phyloP scores from a whole-genome alignment of 2,113 vertebrate genomes.

The Oreochromis tanganicae region DNA sequence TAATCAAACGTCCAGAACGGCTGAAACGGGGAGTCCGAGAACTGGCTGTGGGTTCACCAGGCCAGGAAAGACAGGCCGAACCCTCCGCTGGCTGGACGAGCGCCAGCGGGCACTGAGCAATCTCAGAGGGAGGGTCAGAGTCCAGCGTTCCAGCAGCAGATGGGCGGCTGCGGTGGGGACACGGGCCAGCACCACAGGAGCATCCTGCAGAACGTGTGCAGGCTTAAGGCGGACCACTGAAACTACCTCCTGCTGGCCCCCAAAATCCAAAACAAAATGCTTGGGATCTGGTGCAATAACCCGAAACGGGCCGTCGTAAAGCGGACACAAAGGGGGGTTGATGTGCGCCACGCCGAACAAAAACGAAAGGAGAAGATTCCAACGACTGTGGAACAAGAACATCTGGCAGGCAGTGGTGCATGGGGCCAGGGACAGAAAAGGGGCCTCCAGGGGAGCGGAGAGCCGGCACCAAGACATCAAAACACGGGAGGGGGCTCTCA shows the following conservation, averaged over 20 bases:
- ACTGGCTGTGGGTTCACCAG: neutral
- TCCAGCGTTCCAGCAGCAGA: neutral
- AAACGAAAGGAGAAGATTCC: neutral
- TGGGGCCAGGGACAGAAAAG: neutral
- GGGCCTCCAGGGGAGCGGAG: neutral
- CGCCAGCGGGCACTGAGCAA: fast-evolving
- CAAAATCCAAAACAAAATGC: neutral
- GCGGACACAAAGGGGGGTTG: neutral
- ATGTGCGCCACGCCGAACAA: neutral
- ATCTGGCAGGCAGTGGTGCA: neutral
- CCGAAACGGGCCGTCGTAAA: fast-evolving
- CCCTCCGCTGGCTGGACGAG: neutral
- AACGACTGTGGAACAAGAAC: neutral
- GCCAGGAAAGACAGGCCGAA: neutral
- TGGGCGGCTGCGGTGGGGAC: neutral
- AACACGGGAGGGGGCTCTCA: neutral
- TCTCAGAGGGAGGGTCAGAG: neutral
- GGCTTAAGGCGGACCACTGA: neutral
- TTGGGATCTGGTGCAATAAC: neutral
- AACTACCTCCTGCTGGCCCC: neutral
- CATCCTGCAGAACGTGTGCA: neutral
- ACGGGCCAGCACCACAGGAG: neutral
- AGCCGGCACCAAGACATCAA: neutral
- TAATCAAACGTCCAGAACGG: neutral
- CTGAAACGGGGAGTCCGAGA: neutral